Base-by-base conservation (phyloP, 2,113 vertebrate genomes). In the Myrmecobius fasciatus region DNA sequence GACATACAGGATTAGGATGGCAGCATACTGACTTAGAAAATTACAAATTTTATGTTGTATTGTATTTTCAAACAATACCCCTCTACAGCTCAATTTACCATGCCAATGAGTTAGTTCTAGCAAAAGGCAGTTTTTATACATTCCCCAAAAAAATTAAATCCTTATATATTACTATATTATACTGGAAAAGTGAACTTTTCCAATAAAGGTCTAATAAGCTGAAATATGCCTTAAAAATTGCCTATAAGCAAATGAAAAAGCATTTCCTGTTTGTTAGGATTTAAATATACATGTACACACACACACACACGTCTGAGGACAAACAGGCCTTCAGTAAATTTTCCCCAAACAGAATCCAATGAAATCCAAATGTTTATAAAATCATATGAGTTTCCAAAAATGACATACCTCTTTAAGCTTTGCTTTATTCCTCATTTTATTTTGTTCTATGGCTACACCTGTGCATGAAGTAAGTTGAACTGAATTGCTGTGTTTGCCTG, bases 401-500 rank as follows among this genome's bases (percentile, higher is more conserved):
- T 56, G 47, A 98, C 94, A 28, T 97, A 99, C 99, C 99, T 99
- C 99, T 98, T 98, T 98, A 92, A 99, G 98, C 67, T 97, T 97
- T 91, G 98, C 99, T 97, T 98, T 99, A 96, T 98, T 99, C 97
- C 98, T 98, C 92, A 98, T 98, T 36, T 94, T 92, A 52, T 98
- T 98, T 94, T 98, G 98, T 67, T 99, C 98, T 54, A 98, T 49
- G 0, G 98, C 98, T 25, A 95, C 97, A 53, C 92, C 96, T 95
- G 97, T 89, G 47, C 97, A 96, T 36, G 96, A 95, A 97, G 98
- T 90, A 11, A 98, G 98, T 28, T 97, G 48, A 98, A 98, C 75
- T 8, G 92, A 96, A 97, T 97, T 3, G 98, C 98, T 93, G 98
- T 96, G 47, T 98, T 98, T 26, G 97, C 95, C 94, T 8, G 98